phyloP scores from a whole-genome alignment of 2,113 vertebrate species.

The Strix uralensis region DNA sequence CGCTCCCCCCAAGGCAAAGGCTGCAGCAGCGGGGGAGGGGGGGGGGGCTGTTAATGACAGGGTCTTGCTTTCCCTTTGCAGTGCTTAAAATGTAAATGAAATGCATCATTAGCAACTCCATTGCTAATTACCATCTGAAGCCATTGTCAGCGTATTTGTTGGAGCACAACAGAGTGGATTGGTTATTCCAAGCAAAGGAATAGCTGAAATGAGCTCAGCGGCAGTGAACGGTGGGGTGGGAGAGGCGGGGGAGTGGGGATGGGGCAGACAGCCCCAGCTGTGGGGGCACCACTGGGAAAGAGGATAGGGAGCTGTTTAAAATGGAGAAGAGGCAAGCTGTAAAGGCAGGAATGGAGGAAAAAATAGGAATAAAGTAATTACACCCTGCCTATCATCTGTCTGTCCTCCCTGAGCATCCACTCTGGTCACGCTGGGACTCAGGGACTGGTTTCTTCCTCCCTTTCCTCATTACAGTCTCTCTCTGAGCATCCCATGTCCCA shows the following conservation, averaged over 20 bases:
- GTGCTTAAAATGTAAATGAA: slow-evolving; percentile 79
- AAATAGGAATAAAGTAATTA: background rate
- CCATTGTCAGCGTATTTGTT: slow-evolving; percentile 71
- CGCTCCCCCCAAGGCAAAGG: background rate
- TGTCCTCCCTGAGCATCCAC: background rate
- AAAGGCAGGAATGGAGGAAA: background rate
- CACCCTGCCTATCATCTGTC: fast-evolving
- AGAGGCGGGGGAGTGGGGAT: background rate
- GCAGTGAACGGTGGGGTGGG: background rate
- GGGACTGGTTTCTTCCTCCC: background rate
- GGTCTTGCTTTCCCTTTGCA: slow-evolving; percentile 41
- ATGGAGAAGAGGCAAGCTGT: background rate
- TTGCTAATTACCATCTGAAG: slow-evolving; percentile 76
- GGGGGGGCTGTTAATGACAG: background rate
- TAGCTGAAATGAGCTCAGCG: slow-evolving; percentile 35
- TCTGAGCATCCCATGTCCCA: background rate
- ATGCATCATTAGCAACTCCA: slow-evolving; percentile 73
- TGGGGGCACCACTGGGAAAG: background rate
- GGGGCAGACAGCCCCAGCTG: background rate
- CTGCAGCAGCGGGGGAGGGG: background rate
- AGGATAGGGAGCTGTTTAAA: background rate
- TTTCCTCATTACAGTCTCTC: background rate
- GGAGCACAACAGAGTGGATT: slow-evolving; percentile 55
- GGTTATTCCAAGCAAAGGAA: background rate
- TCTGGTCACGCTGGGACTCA: background rate